Evolutionary conservation across 1,140 invertebrate species (phyloP).

Genomic region (Drosophila ercepeae): DNA sequence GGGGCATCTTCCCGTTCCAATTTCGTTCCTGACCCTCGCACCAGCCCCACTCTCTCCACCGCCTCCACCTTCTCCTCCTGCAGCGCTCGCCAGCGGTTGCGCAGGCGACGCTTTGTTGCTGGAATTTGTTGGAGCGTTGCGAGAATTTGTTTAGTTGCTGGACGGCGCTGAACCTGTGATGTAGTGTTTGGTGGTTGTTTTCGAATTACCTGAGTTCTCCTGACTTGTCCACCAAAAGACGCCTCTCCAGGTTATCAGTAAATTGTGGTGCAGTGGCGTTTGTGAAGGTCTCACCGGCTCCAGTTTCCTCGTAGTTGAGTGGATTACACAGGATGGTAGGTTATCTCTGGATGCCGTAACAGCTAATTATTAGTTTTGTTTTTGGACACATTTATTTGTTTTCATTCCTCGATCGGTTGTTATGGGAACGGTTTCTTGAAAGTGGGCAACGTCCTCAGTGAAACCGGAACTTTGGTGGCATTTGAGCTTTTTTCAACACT

Average conservation of each 20-base stretch:
- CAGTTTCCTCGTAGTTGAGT: background rate
- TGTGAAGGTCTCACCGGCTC: background rate
- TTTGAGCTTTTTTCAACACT: constrained; percentile 26
- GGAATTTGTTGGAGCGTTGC: constrained; percentile 50
- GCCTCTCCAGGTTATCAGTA: constrained; percentile 6
- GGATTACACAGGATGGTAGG: constrained; percentile 29
- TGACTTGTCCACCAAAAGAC: constrained; percentile 5
- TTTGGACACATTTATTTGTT: constrained; percentile 31
- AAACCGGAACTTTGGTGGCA: too few relatives aligned
- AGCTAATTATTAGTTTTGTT: constrained; percentile 33
- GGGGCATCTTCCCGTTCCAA: constrained; percentile 49
- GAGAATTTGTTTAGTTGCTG: constrained; percentile 56
- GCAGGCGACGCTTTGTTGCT: constrained; percentile 55
- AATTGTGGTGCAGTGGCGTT: background rate
- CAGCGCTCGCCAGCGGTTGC: constrained; percentile 42
- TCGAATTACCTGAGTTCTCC: constrained; percentile 5
- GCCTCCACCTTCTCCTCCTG: constrained; percentile 6
- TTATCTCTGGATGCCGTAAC: constrained; percentile 36
- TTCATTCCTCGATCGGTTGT: constrained; percentile 39
- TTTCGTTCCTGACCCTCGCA: constrained; percentile 3
- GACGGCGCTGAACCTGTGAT: constrained; percentile 61
- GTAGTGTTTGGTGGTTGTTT: constrained; percentile 68
- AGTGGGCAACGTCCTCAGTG: constrained; percentile 9
- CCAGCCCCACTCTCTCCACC: background rate
- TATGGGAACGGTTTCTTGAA: constrained; percentile 8